Evolutionary conservation across 2,113 vertebrate species (phyloP), one percentile per base, ranked within the genome.

Genomic region (Pristiophorus japonicus): DNA sequence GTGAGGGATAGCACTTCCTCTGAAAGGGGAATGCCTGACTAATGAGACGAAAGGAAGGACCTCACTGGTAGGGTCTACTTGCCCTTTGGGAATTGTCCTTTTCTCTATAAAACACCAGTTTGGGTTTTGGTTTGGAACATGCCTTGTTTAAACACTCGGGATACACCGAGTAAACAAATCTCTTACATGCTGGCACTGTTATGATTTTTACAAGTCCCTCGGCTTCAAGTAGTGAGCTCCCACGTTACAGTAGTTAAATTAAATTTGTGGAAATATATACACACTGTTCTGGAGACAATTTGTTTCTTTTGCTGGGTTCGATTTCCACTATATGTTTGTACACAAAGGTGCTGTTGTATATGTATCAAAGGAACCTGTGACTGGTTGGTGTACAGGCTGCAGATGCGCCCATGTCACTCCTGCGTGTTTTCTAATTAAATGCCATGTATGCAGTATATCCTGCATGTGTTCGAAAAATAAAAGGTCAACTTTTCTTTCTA

Each of bases 361-460:
- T 91, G 88, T 91, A 38, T 91, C 88, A 20, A 62, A 91, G 88
- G 87, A 59, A 59, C 27, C 51, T 90, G 87, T 90, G 87, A 90
- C 51, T 90, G 11, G 51, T 90, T 10, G 27, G 88, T 91, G 59
- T 59, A 59, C 88, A 91, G 75, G 6, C 59, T 59, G 59, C 5
- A 59, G 10, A 42, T 42, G n/a, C 42, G 75, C 75, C 18, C 42
- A 34, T 81, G 18, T 34, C 14, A 22, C 34, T 90, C 87, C 88
- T 63, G 88, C n/a, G 88, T 91, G 4, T 62, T 91, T 91, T 91
- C 55, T 91, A 91, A 91, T 91, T 91, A 91, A 91, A 91, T 62
- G 88, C 88, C 88, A 38, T 91, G 88, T 59, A 62, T 63, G 55
- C 88, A 91, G 88, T 62, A 62, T 62, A 38, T 91, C 55, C 88